Percentiles rank a stretch among this genome's conserved stretches.
phyloP scores from a whole-genome alignment of 1,140 invertebrate genomes.

The Drosophila grimshawi region DNA sequence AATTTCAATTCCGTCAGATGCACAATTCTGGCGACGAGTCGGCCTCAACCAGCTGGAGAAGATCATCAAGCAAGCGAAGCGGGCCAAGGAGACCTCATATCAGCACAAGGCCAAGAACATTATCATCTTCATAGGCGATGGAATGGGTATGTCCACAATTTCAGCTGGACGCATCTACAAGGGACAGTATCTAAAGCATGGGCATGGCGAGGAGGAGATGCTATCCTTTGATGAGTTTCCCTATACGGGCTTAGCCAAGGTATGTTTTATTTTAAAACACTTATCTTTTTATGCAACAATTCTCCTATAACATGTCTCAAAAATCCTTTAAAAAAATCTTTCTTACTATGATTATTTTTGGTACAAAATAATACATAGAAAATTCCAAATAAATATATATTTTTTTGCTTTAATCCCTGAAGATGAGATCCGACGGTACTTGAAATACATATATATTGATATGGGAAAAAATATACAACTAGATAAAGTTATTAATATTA shows the following conservation, averaged over 20 bases:
- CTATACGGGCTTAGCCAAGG: constrained; percentile 88
- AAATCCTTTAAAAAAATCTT: too few species aligned
- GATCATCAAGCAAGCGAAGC: constrained; percentile 55
- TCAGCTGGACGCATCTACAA: constrained; percentile 89
- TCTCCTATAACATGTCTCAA: neutral
- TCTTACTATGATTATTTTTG: too few species aligned
- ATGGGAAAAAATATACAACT: too few species aligned
- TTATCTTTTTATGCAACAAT: too few species aligned
- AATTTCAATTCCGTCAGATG: constrained; percentile 52
- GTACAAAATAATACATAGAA: too few species aligned
- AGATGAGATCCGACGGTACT: too few species aligned
- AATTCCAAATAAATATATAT: too few species aligned
- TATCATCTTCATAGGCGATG: constrained; percentile 92
- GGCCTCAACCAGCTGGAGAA: constrained; percentile 66
- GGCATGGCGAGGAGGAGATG: constrained; percentile 87
- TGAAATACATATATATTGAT: too few species aligned
- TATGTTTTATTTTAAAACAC: constrained; percentile 10
- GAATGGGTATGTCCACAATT: constrained; percentile 90
- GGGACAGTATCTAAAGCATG: constrained; percentile 85
- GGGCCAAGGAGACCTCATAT: constrained; percentile 63
- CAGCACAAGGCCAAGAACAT: constrained; percentile 88
- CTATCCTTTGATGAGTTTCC: constrained; percentile 90
- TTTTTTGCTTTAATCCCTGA: too few species aligned
- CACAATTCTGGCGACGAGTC: constrained; percentile 66
- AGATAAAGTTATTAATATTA: too few species aligned